These are phyloP conservation scores for Ascidia mentula DNA, from an alignment of 23 tunicate genomes.

Conservation along the genomic window DNA sequence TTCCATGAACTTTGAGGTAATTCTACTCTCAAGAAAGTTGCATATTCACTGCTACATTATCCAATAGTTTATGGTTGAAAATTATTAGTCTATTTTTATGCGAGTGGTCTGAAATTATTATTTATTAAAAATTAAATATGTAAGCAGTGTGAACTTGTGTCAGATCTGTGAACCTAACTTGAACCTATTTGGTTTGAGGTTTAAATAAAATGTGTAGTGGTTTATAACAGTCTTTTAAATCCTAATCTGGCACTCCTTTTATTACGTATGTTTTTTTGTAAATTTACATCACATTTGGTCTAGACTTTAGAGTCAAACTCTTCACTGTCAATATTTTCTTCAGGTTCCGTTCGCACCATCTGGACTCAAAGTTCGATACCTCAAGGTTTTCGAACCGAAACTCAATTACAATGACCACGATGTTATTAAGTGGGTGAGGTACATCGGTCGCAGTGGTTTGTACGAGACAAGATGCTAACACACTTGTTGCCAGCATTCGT, in stretches of 20 bases:
- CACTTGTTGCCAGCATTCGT: not conserved
- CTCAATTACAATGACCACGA: constrained; percentile 99
- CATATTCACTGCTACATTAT: not conserved
- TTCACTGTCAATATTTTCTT: not conserved
- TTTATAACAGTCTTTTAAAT: too few species aligned
- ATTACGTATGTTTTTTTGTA: not conserved
- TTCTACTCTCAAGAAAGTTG: not conserved
- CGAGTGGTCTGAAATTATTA: too few species aligned
- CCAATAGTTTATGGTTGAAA: too few species aligned
- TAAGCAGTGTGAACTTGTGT: too few species aligned
- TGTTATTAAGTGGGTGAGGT: constrained; percentile 98
- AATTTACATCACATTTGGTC: too few species aligned
- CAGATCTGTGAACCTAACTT: too few species aligned
- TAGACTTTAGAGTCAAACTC: not conserved
- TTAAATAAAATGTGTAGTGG: too few species aligned
- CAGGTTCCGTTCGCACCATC: constrained; percentile 99
- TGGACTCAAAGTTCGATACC: constrained; percentile 95
- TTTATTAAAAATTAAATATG: too few species aligned
- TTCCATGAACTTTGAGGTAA: constrained; percentile 98
- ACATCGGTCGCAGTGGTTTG: constrained; percentile 92
- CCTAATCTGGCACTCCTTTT: not conserved
- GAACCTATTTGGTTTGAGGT: too few species aligned
- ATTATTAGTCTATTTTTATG: too few species aligned
- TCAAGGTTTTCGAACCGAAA: constrained; percentile 97
- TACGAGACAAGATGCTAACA: constrained; percentile 92